Evolutionary conservation across 2,888 invertebrate genomes (phyloP).

Genomic region (Metopia argyrocephala): DNA sequence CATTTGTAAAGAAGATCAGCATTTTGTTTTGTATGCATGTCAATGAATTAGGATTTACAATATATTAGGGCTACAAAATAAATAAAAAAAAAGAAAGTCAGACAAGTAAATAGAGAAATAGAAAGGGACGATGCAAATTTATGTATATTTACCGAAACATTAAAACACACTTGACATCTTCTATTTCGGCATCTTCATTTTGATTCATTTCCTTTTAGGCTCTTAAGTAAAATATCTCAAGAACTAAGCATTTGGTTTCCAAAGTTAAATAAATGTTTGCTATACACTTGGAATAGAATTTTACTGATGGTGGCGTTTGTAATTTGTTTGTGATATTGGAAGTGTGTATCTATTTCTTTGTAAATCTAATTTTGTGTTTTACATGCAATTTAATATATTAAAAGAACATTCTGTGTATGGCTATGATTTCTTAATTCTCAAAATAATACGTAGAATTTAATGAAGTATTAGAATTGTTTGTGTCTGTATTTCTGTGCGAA

Average conservation of each 20-base stretch:
- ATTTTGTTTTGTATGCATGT: background rate
- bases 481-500: background rate
- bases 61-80: conserved; percentile 26
- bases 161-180: background rate
- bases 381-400: too few species aligned
- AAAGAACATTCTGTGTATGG: too few species aligned
- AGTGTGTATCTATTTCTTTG: too few species aligned
- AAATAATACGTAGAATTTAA: too few species aligned
- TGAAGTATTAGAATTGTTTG: background rate
- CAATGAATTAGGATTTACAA: conserved; percentile 9
- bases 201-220: too few species aligned
- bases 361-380: too few species aligned
- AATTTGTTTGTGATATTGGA: background rate
- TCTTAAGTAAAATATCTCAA: too few species aligned
- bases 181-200: background rate
- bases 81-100: conserved; percentile 9
- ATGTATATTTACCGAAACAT: background rate
- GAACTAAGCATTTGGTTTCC: background rate
- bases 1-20: background rate
- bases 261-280: background rate
- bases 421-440: too few species aligned
- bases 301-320: background rate
- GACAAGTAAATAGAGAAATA: background rate
- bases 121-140: background rate
- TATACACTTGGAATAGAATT: background rate